Evolutionary conservation across 2,888 invertebrate species (phyloP).

Genomic region (Mythimna albipuncta): DNA sequence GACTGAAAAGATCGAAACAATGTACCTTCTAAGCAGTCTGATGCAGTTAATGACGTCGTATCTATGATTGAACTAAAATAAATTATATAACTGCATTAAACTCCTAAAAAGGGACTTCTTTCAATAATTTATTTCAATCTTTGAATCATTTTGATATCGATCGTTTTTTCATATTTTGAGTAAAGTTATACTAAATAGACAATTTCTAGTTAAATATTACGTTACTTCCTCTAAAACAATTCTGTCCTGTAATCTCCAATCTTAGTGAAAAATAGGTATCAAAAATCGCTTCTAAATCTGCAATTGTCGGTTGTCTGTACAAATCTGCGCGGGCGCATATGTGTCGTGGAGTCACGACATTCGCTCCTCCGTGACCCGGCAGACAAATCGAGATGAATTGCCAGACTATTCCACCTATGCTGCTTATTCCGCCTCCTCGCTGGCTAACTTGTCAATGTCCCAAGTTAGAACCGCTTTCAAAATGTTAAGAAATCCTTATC

Average conservation of each 20-base stretch:
- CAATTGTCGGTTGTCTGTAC: slow-evolving; percentile 58
- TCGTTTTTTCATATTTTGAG: too few relatives aligned
- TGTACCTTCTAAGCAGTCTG: too few relatives aligned
- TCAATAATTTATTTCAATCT: too few relatives aligned
- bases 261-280: slow-evolving; percentile 14
- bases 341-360: slow-evolving; percentile 81
- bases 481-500: slow-evolving; percentile 51
- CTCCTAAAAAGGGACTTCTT: too few relatives aligned
- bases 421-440: slow-evolving; percentile 68
- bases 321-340: slow-evolving; percentile 69
- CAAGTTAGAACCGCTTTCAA: slow-evolving; percentile 63
- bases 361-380: slow-evolving; percentile 81
- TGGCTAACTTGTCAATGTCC: slow-evolving; percentile 70
- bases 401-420: slow-evolving; percentile 73
- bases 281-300: slow-evolving; percentile 60
- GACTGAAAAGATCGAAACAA: too few relatives aligned
- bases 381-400: slow-evolving; percentile 90
- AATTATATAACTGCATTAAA: too few relatives aligned
- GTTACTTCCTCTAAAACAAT: not conserved
- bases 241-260: not conserved
- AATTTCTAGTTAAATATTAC: not conserved
- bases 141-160: too few relatives aligned
- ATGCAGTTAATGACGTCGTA: too few relatives aligned
- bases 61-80: too few relatives aligned
- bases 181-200: not conserved